Conservation (phyloP, 2,888 invertebrate species). For the Cremastinae sp. region DNA sequence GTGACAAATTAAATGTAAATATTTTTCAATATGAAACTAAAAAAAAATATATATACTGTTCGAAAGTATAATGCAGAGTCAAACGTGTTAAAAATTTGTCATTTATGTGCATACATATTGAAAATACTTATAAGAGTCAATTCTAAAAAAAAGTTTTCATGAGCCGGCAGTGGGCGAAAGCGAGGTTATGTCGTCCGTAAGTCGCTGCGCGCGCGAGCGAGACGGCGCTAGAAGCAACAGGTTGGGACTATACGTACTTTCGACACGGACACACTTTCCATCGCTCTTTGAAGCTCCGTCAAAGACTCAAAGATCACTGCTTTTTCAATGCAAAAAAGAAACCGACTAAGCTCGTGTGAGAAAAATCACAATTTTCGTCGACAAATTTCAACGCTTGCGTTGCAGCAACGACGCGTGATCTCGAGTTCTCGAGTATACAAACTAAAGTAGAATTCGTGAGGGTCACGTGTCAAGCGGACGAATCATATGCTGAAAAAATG, state of each 20-base stretch:
- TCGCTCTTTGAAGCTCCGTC: slow-evolving; percentile 51
- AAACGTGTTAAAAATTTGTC: too few species aligned
- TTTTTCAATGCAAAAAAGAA: slow-evolving; percentile 12
- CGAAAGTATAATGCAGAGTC: too few species aligned
- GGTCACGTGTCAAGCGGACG: not conserved
- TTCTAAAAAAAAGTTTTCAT: not conserved
- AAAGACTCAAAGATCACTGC: slow-evolving; percentile 1
- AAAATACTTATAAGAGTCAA: too few species aligned
- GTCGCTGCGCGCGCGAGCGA: slow-evolving; percentile 1
- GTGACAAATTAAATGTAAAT: too few species aligned
- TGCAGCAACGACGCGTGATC: slow-evolving; percentile 2
- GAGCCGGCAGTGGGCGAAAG: slow-evolving; percentile 16
- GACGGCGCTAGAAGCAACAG: slow-evolving; percentile 69
- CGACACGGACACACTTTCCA: slow-evolving; percentile 76
- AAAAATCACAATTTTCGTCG: slow-evolving; percentile 9
- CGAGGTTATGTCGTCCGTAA: slow-evolving; percentile 67
- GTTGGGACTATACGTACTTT: slow-evolving; percentile 74
- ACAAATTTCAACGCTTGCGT: not conserved
- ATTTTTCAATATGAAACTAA: too few species aligned
- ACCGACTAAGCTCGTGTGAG: not conserved
- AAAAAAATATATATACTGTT: too few species aligned
- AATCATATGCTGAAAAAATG: too few species aligned
- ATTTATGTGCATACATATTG: too few species aligned
- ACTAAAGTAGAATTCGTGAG: slow-evolving; percentile 12
- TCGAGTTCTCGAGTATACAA: slow-evolving; percentile 12